These are phyloP conservation scores for Thysanoteuthis rhombus DNA, from an alignment of 2,888 invertebrate species.

Conservation along the genomic window DNA sequence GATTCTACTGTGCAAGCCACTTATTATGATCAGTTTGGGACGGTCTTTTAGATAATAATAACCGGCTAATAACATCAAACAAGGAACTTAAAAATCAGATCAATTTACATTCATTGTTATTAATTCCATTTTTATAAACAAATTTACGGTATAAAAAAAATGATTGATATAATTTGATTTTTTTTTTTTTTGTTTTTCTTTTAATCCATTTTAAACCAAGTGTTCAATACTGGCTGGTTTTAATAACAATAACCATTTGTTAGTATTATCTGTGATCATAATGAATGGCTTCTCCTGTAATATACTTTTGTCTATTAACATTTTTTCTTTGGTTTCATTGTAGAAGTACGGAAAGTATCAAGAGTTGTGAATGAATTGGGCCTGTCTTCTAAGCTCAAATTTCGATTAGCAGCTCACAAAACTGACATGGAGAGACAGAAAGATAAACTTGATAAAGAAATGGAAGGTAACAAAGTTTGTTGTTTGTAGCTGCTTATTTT, in stretches of 20 bases:
- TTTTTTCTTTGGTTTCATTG: not conserved
- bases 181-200: not conserved
- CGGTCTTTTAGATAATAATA: too few relatives aligned
- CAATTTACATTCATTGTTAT: too few relatives aligned
- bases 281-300: too few relatives aligned
- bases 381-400: constrained; percentile 50
- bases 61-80: too few relatives aligned
- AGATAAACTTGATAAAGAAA: constrained; percentile 51
- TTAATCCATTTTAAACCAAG: too few relatives aligned
- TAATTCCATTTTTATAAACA: too few relatives aligned
- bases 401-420: constrained; percentile 50
- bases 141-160: too few relatives aligned
- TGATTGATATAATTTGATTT: not conserved
- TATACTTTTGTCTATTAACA: not conserved
- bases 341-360: constrained; percentile 50
- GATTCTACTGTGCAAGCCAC: not conserved
- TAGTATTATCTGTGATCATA: too few relatives aligned
- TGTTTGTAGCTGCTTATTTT: not conserved
- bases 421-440: constrained; percentile 52
- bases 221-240: too few relatives aligned
- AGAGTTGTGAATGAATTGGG: constrained; percentile 52
- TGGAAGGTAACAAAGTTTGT: constrained; percentile 47
- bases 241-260: too few relatives aligned
- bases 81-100: too few relatives aligned
- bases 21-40: too few relatives aligned